These are phyloP conservation scores for Orcinus orca DNA, from an alignment of 2,113 vertebrate species.

Conservation along the genomic window DNA sequence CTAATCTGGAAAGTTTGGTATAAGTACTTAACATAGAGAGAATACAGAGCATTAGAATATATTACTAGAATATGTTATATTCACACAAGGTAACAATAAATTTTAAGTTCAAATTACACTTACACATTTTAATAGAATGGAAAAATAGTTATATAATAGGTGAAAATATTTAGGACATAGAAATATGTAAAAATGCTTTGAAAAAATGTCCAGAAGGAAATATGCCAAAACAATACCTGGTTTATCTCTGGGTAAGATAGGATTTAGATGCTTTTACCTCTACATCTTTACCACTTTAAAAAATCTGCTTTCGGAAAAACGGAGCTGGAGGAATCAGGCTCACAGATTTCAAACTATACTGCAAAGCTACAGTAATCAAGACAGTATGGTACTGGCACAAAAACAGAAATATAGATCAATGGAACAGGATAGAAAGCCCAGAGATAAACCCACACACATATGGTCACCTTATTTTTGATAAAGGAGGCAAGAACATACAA, in stretches of 20 bases:
- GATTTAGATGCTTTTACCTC: not conserved
- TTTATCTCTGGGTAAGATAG: not conserved
- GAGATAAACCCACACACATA: no score
- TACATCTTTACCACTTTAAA: not conserved
- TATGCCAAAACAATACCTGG: not conserved
- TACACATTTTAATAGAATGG: not conserved
- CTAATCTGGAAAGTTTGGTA: not conserved
- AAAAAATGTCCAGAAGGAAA: not conserved
- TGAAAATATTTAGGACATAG: not conserved
- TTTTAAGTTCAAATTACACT: not conserved
- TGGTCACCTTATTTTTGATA: no score
- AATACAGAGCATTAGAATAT: not conserved
- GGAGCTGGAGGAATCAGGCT: no score
- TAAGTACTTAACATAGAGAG: not conserved
- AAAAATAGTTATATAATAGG: not conserved
- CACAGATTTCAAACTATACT: no score
- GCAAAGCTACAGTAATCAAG: no score
- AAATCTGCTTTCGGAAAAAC: no score
- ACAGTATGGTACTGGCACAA: no score
- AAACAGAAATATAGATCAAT: no score
- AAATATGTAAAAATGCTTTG: not conserved
- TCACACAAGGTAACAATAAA: not conserved
- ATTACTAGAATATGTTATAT: not conserved
- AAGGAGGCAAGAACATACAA: no score
- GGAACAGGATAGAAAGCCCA: no score